Evolutionary conservation across 1,140 invertebrate genomes (phyloP).

Genomic region (Nebria ingens): DNA sequence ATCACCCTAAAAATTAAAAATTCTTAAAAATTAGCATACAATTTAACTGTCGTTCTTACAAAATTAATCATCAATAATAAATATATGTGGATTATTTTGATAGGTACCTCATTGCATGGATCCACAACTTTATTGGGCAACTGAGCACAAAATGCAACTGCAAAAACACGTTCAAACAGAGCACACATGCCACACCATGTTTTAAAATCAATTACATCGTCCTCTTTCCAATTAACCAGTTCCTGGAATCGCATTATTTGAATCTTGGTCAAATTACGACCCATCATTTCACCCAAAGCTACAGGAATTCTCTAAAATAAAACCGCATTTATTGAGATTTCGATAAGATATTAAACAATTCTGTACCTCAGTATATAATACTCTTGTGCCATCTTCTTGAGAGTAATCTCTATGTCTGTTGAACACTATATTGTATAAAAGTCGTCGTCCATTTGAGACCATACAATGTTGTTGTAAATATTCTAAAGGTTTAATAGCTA

Average conservation of each 20-base stretch:
- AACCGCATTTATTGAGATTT: no score
- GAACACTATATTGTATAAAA: conserved; percentile 46
- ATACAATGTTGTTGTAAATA: conserved; percentile 49
- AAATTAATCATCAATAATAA: no score
- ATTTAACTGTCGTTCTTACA: no score
- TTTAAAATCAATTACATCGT: conserved; percentile 45
- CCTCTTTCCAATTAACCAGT: conserved; percentile 40
- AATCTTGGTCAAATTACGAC: conserved; percentile 39
- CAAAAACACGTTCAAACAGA: conserved; percentile 46
- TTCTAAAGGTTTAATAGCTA: conserved; percentile 47
- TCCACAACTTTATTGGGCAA: conserved; percentile 29
- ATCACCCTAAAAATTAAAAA: no score
- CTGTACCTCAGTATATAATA: neutral
- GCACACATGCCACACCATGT: conserved; percentile 59
- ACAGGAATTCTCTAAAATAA: conserved; percentile 21
- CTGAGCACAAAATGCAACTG: conserved; percentile 26
- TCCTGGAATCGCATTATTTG: conserved; percentile 36
- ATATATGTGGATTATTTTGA: neutral
- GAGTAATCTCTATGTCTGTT: conserved; percentile 34
- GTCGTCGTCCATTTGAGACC: conserved; percentile 48
- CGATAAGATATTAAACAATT: neutral
- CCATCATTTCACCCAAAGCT: conserved; percentile 50
- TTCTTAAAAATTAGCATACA: no score
- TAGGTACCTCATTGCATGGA: conserved; percentile 33
- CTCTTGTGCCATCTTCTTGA: neutral